Evolutionary conservation across 2,113 vertebrate genomes (phyloP).

Genomic region (Notechis scutatus): DNA sequence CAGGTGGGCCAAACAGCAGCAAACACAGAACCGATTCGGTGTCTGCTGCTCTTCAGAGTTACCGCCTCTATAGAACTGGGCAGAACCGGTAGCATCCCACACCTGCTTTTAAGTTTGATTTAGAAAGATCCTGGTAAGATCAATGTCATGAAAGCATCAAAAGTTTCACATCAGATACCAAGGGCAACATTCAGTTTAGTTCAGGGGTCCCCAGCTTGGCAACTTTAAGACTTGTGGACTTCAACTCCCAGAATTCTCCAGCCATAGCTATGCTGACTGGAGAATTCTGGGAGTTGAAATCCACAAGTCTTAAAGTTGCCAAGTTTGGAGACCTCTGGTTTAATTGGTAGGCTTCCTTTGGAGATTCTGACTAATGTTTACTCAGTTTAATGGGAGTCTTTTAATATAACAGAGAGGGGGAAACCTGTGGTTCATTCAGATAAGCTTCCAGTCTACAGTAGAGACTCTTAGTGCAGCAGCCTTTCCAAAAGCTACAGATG

Average conservation of each 20-base stretch:
- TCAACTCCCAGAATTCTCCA: no score
- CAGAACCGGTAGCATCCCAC: no score
- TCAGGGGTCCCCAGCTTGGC: no score
- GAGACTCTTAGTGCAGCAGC: background rate
- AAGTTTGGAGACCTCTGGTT: background rate
- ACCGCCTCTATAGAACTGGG: no score
- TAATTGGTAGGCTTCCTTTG: conserved; percentile 39
- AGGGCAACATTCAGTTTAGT: conserved; percentile 8
- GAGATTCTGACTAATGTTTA: background rate
- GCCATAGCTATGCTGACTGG: no score
- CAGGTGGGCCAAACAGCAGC: no score
- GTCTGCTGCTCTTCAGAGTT: no score
- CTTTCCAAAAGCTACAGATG: background rate
- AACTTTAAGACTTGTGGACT: no score
- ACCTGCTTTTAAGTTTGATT: background rate
- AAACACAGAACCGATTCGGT: no score
- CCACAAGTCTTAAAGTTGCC: no score
- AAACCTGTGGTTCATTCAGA: background rate
- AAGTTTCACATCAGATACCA: conserved; percentile 34
- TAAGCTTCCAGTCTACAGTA: background rate
- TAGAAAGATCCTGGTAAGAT: conserved; percentile 32
- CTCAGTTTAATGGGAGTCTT: background rate
- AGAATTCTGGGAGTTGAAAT: no score
- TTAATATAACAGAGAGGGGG: background rate
- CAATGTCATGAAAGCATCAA: conserved; percentile 46